Evolutionary conservation across 2,888 invertebrate genomes (phyloP).

Genomic region (Aphodius granarius): DNA sequence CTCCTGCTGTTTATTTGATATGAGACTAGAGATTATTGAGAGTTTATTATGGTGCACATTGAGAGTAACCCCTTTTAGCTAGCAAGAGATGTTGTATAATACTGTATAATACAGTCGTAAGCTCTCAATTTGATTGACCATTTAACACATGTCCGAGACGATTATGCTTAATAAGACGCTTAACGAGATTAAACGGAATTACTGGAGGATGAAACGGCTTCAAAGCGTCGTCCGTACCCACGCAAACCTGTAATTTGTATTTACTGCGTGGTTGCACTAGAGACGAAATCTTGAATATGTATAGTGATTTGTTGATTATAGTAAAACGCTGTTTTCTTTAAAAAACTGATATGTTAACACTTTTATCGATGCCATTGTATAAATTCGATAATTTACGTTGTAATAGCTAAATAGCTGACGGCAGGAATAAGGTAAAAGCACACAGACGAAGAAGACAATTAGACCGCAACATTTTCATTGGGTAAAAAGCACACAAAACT

Average conservation of each 20-base stretch:
- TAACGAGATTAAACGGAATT: not conserved
- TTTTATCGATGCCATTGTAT: no score
- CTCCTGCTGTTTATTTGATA: no score
- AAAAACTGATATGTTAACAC: no score
- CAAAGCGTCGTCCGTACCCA: not conserved
- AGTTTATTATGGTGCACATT: not conserved
- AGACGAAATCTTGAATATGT: not conserved
- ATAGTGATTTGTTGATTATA: no score
- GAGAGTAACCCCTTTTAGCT: not conserved
- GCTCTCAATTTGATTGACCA: not conserved
- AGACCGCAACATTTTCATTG: not conserved
- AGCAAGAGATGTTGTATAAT: no score
- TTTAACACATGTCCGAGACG: not conserved
- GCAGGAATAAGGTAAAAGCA: not conserved
- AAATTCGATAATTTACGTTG: not conserved
- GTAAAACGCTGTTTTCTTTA: no score
- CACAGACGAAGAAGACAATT: not conserved
- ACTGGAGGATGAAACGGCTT: not conserved
- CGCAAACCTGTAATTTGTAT: not conserved
- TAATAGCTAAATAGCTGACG: not conserved
- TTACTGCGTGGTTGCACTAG: not conserved
- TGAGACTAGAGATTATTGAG: no score
- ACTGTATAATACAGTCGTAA: not conserved
- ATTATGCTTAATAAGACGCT: not conserved
- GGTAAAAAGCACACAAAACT: not conserved